Evolutionary conservation across 2,888 invertebrate genomes (phyloP), one percentile per base, ranked within the genome.

Genomic region (Patella caerulea): DNA sequence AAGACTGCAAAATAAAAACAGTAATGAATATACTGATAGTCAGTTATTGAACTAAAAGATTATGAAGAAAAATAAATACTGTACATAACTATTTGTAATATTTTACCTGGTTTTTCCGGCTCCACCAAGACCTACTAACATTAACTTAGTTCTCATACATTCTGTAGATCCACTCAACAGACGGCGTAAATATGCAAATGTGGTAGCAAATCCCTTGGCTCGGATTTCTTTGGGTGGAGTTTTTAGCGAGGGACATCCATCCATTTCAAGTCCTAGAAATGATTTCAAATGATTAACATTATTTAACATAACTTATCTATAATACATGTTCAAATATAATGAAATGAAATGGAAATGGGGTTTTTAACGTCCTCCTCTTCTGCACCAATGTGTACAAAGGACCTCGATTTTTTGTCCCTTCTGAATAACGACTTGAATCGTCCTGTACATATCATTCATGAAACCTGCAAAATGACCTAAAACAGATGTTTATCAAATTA

Each of bases 91-190:
- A 45, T 9, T 7, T 45, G 45, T 45, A 45, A 45, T 45, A 45
- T 45, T 45, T 45, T 81, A 89, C 88, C 89, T 90, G 74, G 91
- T 90, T 84, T 91, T 91, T 0, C 91, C 91, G 17, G 90, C 90
- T 45, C 90, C 91, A 52, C 91, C 91, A 9, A 91, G 85, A 7
- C 91, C 91, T n/a, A 91, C 90, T 78, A 91, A 78, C 90, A 91
- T 91, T 5, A 91, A 86, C 75, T 91, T 91, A 14, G 90, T 91
- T 70, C 90, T 81, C 79, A 88, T 86, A 81, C 91, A 91, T 14
- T 85, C 84, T 34, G 88, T 86, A 11, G 88, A 89, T 9, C 92
- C 91, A 77, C 85, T 86, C 52, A 89, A 81, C 34, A 91, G 82
- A 4, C 91, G 84, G 71, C 86, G 83, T n/a, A 92, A 84, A 83